Evolutionary conservation across 2,797 vertebrate genomes (phyloP).

Genomic region (Semotilus atromaculatus): DNA sequence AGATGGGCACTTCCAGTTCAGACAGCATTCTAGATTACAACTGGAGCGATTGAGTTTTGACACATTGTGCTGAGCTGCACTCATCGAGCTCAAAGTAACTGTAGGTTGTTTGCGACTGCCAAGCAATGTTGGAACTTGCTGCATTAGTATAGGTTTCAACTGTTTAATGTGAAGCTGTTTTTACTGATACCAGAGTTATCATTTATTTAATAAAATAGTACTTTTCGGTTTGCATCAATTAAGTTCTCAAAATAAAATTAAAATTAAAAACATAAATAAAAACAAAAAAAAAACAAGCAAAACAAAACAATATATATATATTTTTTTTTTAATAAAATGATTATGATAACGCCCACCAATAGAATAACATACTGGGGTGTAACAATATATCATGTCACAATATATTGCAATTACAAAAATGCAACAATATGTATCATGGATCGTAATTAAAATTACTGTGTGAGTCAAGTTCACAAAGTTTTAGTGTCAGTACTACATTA

Average conservation of each 20-base stretch:
- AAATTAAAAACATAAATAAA: background rate
- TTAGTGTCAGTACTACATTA: too few relatives aligned
- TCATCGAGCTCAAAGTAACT: background rate
- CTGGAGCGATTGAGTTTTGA: background rate
- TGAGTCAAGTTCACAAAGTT: too few relatives aligned
- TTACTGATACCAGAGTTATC: background rate
- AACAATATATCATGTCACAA: too few relatives aligned
- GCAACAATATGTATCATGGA: too few relatives aligned
- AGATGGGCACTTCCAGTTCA: background rate
- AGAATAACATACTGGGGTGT: background rate
- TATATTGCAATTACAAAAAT: too few relatives aligned
- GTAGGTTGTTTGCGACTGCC: background rate
- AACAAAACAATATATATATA: too few relatives aligned
- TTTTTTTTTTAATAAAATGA: too few relatives aligned
- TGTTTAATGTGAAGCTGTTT: background rate
- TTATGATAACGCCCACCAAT: background rate
- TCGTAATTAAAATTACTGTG: too few relatives aligned
- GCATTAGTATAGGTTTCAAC: background rate
- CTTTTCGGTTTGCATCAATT: background rate
- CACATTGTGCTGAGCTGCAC: background rate
- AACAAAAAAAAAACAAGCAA: too few relatives aligned
- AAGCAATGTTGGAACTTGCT: background rate
- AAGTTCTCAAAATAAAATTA: background rate
- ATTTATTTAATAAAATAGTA: background rate
- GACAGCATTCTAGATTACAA: background rate